Conservation (phyloP, 1,140 invertebrate species). For the Homalodisca vitripennis region DNA sequence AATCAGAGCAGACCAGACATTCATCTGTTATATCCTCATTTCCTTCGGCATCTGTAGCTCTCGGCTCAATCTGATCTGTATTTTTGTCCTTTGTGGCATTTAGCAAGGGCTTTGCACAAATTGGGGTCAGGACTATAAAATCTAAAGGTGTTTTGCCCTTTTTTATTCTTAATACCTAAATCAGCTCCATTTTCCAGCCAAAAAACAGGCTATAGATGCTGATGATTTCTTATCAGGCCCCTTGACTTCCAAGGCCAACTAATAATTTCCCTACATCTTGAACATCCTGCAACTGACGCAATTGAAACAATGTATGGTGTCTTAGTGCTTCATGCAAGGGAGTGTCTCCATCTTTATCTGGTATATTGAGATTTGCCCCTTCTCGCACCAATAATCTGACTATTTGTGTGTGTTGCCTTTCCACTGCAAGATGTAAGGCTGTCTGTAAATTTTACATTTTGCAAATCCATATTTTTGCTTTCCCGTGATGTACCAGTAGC, state of each 20-base stretch:
- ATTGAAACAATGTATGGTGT: conserved; percentile 93
- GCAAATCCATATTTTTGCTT: conserved; percentile 91
- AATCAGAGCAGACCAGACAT: conserved; percentile 94
- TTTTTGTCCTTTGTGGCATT: conserved; percentile 89
- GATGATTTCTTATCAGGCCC: conserved; percentile 94
- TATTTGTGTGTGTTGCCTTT: conserved; percentile 94
- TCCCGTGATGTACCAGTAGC: conserved; percentile 79
- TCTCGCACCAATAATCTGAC: conserved; percentile 88
- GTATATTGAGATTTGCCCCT: conserved; percentile 90
- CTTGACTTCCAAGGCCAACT: conserved; percentile 85
- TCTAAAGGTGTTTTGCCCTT: conserved; percentile 92
- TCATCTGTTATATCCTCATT: conserved; percentile 66
- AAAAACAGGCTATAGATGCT: conserved; percentile 92
- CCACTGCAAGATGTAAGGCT: conserved; percentile 91
- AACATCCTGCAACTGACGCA: conserved; percentile 91
- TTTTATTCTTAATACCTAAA: conserved; percentile 93
- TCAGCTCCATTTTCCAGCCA: conserved; percentile 94
- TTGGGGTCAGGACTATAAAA: conserved; percentile 96
- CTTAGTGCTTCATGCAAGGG: conserved; percentile 92
- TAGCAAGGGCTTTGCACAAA: conserved; percentile 88
- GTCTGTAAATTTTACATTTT: conserved; percentile 97
- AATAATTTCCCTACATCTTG: conserved; percentile 91
- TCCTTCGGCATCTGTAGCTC: conserved; percentile 41
- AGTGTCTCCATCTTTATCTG: conserved; percentile 95
- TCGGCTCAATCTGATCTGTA: conserved; percentile 48